Conservation (phyloP, 2,888 invertebrate species). For the Mesopsocus fuscifrons region DNA sequence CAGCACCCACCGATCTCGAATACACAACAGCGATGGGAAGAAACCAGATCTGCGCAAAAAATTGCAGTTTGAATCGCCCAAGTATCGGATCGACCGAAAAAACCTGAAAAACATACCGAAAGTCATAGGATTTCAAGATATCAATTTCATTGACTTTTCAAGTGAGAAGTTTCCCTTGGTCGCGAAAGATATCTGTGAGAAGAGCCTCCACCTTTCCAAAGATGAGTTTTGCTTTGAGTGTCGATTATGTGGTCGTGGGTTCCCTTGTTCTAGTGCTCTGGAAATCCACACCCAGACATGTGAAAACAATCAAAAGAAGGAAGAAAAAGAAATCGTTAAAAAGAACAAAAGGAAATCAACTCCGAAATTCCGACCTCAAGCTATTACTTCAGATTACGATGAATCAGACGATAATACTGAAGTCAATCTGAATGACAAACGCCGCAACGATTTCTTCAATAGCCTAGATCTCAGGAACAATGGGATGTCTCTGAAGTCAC, state of each 20-base stretch:
- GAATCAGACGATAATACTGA: slow-evolving; percentile 6
- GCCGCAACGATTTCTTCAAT: slow-evolving; percentile 63
- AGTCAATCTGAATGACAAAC: slow-evolving; percentile 26
- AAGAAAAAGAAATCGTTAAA: slow-evolving; percentile 5
- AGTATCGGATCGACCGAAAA: slow-evolving; percentile 4
- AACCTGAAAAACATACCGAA: slow-evolving; percentile 4
- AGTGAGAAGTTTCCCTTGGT: slow-evolving; percentile 61
- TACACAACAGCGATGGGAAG: slow-evolving; percentile 44
- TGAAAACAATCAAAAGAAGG: slow-evolving; percentile 16
- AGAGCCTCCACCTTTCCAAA: slow-evolving; percentile 36
- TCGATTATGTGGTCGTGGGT: slow-evolving; percentile 47
- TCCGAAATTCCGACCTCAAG: slow-evolving; percentile 17
- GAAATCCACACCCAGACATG: slow-evolving; percentile 44
- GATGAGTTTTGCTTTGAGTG: slow-evolving; percentile 43
- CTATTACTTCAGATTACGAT: slow-evolving; percentile 13
- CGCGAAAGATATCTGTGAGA: slow-evolving; percentile 45
- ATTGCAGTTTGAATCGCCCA: not conserved
- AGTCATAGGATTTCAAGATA: slow-evolving; percentile 46
- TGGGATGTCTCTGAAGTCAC: not conserved
- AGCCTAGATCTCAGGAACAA: slow-evolving; percentile 55
- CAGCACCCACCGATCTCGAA: too few species aligned
- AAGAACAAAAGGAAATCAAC: slow-evolving; percentile 11
- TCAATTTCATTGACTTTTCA: slow-evolving; percentile 61
- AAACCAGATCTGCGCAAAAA: slow-evolving; percentile 22
- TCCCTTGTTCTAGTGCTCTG: slow-evolving; percentile 45